Base-by-base conservation (phyloP, 2,113 vertebrate genomes). In the Hippopotamus amphibius region DNA sequence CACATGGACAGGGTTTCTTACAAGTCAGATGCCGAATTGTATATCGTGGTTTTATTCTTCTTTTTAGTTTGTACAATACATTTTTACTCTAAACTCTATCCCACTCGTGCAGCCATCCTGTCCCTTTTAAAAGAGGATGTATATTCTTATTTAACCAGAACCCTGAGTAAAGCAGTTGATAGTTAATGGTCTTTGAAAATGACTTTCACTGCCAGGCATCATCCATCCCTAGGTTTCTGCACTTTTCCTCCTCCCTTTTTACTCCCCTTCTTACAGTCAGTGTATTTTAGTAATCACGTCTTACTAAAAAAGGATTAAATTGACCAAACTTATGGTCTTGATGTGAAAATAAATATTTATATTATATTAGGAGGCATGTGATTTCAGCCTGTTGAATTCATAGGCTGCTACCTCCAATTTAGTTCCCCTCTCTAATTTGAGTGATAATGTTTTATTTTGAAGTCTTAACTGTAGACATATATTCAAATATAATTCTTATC, bases 151-250 rank as follows among this genome's bases (percentile, higher is more conserved):
- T 97, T 95, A 93, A 97, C 84, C 85, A 95, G 79, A 95, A 37
- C 68, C 76, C 7, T 68, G 26, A 71, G 91, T 97, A 98, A 97
- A 66, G 19, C 85, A 96, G 95, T 97, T 98, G 57, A 68, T 95
- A 96, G 59, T 96, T 98, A 97, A 94, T 65, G 15, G 76, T 89
- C 89, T 98, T 97, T 97, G 95, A 97, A 97, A 98, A 98, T 92
- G 87, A 84, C 90, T 88, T 98, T 95, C 93, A 55, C 95, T 84
- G 74, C 61, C 90, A 97, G 82, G 43, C 7, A 33, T 95, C 88
- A 88, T 63, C 41, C 83, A 96, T 95, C 26, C 48, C 26, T 92
- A 81, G 33, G 46, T 89, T 93, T 92, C 92, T 82, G 57, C 7
- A 61, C 80, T 41, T 95, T 33, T 76, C 59, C 50, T 88, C 48